These are phyloP conservation scores for Enteromius anoplus DNA, from an alignment of 2,797 vertebrate genomes.

Conservation along the genomic window DNA sequence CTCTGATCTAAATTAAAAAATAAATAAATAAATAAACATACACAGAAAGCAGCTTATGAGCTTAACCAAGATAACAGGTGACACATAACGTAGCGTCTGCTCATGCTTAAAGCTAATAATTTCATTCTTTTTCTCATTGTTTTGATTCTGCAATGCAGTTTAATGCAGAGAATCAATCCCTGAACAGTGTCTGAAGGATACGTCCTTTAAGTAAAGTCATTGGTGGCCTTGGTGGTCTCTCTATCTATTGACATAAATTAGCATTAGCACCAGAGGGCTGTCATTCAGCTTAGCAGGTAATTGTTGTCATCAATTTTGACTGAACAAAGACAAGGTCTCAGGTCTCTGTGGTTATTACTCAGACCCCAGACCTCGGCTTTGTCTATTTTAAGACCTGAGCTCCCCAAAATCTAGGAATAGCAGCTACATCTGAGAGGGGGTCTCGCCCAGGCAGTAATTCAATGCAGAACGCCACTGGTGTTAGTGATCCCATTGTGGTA, in stretches of 20 bases:
- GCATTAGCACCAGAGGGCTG: conserved; percentile 8
- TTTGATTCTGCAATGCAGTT: conserved; percentile 3
- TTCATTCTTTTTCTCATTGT: background rate
- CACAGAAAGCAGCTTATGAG: conserved; percentile 13
- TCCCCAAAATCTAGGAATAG: background rate
- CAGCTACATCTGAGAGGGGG: background rate
- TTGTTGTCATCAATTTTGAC: conserved; percentile 19
- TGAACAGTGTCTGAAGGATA: conserved; percentile 17
- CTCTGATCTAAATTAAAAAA: background rate
- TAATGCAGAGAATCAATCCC: background rate
- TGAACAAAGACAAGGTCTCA: conserved; percentile 32
- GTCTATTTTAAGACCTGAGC: conserved; percentile 3
- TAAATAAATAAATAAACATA: no score
- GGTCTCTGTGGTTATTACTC: conserved; percentile 8
- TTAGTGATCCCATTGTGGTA: no score
- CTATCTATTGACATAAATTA: conserved; percentile 32
- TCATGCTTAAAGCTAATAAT: background rate
- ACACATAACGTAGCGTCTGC: background rate
- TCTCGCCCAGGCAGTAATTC: no score
- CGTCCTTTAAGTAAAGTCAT: conserved; percentile 23
- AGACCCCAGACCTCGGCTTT: background rate
- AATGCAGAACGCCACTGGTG: no score
- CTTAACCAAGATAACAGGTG: conserved; percentile 11
- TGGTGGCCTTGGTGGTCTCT: conserved; percentile 1
- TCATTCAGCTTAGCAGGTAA: conserved; percentile 25